Percentiles rank a stretch among this genome's conserved stretches.
phyloP scores from a whole-genome alignment of 2,888 invertebrate species.

The Dryocosmus kuriphilus region DNA sequence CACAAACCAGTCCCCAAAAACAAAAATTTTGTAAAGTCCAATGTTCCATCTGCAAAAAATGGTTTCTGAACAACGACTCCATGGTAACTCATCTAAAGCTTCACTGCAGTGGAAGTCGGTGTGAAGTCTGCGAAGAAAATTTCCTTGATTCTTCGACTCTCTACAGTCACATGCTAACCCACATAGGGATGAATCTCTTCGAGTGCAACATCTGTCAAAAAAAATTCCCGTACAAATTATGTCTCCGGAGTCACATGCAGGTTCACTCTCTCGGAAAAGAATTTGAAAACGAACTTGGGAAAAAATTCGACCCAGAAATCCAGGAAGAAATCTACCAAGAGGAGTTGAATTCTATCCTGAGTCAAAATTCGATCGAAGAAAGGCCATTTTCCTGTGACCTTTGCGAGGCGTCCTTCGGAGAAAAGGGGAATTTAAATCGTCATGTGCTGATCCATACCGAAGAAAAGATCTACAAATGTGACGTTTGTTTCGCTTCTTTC shows the following conservation, averaged over 20 bases:
- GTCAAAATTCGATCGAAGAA: constrained; percentile 50
- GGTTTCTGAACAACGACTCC: constrained; percentile 75
- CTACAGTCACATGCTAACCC: constrained; percentile 72
- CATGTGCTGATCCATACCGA: constrained; percentile 66
- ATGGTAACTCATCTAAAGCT: constrained; percentile 73
- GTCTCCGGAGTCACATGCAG: constrained; percentile 72
- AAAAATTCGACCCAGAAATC: constrained; percentile 46
- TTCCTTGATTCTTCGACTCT: constrained; percentile 68
- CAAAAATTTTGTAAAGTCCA: constrained; percentile 74
- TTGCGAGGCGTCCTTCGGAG: constrained; percentile 65
- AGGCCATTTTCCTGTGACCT: constrained; percentile 64
- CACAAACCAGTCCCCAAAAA: constrained; percentile 57
- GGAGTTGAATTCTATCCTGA: background rate
- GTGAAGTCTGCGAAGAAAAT: constrained; percentile 72
- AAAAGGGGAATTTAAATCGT: constrained; percentile 65
- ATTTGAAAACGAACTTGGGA: background rate
- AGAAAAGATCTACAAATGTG: constrained; percentile 65
- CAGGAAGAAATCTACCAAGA: background rate
- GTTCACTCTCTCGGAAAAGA: constrained; percentile 48
- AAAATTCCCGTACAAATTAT: constrained; percentile 72
- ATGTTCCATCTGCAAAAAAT: constrained; percentile 74
- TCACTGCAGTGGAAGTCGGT: constrained; percentile 70
- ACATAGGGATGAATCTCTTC: constrained; percentile 71
- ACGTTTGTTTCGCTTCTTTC: constrained; percentile 68
- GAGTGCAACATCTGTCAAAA: constrained; percentile 73